Base-by-base conservation (phyloP, 2,113 vertebrate species). In the Callionymus lyra region DNA sequence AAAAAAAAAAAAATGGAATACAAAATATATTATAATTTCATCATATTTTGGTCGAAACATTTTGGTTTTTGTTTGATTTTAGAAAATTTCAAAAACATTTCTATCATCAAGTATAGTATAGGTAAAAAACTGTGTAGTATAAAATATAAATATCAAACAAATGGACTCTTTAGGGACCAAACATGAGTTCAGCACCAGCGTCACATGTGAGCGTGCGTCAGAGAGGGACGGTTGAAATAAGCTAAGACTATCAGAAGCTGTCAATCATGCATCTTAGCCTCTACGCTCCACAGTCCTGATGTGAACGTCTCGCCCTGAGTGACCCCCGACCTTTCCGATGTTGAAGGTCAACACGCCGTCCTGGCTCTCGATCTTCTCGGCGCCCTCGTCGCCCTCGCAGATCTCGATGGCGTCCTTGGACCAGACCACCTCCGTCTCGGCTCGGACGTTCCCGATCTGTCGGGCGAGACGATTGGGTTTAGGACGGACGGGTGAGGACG, bases 401-500 rank as follows among this genome's bases (percentile, higher is more conserved):
- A 97, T 93, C 78, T 96, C 88, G 34, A 90, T 86, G 34, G 81
- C 84, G 54, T 99, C 91, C 81, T 96, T 99, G 63, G 87, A 91
- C 95, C 95, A 99, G 43, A 82, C 68, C 52, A 98, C 92, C 56
- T 86, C 85, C 2, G 95, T 99, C 68, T 91, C 91, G 35, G 89
- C 74, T 69, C 76, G 94, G 77, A 97, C 87, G 74, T 99, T 99
- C 77, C 92, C 93, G 65, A 98, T 91, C 95, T 99, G 74, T 13
- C 31, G 31, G 34, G 37, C n/a, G n/a, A n/a, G 10, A 38, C 41
- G 15, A n/a, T 4, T 10, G n/a, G 31, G 16, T 44, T 2, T 5
- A 27, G 21, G 21, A 8, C 21, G 8, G 21, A n/a, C n/a, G n/a
- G n/a, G n/a, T n/a, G n/a, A n/a, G n/a, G n/a, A n/a, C n/a, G n/a